These are phyloP conservation scores for Drosophila prosaltans DNA, from an alignment of 1,140 invertebrate genomes.

Conservation along the genomic window DNA sequence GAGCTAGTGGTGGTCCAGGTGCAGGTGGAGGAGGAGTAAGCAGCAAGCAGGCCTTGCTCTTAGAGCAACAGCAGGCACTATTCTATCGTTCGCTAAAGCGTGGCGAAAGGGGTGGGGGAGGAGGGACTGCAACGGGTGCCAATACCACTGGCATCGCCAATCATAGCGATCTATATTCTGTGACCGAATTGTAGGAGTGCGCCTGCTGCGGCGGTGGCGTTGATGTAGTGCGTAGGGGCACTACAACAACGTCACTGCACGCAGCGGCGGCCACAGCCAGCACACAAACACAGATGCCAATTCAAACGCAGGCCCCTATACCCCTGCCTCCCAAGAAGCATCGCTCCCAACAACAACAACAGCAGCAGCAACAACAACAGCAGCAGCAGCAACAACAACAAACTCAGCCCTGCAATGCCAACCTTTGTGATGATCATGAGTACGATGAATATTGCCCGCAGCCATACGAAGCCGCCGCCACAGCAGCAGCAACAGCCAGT, in stretches of 20 bases:
- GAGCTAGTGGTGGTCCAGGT: slow-evolving; percentile 15
- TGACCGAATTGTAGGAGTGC: slow-evolving; percentile 83
- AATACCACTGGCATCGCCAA: slow-evolving; percentile 21
- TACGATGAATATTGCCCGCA: slow-evolving; percentile 79
- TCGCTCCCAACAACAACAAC: slow-evolving; percentile 56
- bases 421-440: slow-evolving; percentile 76
- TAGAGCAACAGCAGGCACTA: slow-evolving; percentile 63
- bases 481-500: slow-evolving; percentile 20
- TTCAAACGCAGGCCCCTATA: slow-evolving; percentile 52
- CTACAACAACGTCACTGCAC: slow-evolving; percentile 67
- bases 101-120: slow-evolving; percentile 36
- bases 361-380: slow-evolving; percentile 42
- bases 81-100: slow-evolving; percentile 81
- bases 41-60: slow-evolving; percentile 57
- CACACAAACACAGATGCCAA: slow-evolving; percentile 46
- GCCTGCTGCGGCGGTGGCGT: slow-evolving; percentile 83
- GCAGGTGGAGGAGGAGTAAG: slow-evolving; percentile 37
- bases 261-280: slow-evolving; percentile 65
- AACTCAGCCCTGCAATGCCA: slow-evolving; percentile 62
- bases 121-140: slow-evolving; percentile 4
- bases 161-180: slow-evolving; percentile 75
- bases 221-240: slow-evolving; percentile 79
- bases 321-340: slow-evolving; percentile 79
- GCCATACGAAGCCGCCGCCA: slow-evolving; percentile 52
- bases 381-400: slow-evolving; percentile 38